These are phyloP conservation scores for Fratercula arctica DNA, from an alignment of 2,797 vertebrate genomes.

Conservation along the genomic window DNA sequence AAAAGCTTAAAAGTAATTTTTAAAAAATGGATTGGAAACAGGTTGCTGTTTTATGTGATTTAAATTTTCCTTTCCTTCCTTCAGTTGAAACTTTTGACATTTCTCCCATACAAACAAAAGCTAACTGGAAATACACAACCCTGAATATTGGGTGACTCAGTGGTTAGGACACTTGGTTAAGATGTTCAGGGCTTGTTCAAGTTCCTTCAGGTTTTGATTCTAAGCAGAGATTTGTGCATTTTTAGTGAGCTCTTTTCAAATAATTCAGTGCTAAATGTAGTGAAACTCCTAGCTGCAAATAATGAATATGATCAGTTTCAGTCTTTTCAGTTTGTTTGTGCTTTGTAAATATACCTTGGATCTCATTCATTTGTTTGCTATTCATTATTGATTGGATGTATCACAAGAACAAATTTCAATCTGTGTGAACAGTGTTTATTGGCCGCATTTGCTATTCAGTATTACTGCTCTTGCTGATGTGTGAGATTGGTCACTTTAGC, in stretches of 20 bases:
- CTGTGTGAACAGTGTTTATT: neutral
- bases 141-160: neutral
- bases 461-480: neutral
- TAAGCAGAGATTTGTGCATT: neutral
- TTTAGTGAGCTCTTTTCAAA: neutral
- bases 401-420: neutral
- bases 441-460: neutral
- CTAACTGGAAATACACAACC: neutral
- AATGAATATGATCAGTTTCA: conserved; percentile 10
- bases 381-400: neutral
- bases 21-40: neutral
- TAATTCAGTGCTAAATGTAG: neutral
- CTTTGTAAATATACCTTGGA: conserved; percentile 17
- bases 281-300: neutral
- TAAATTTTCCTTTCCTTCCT: neutral
- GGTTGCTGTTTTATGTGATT: neutral
- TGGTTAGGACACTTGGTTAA: neutral
- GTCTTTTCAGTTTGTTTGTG: neutral
- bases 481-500: neutral
- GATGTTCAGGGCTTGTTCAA: neutral
- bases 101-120: neutral
- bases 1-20: neutral
- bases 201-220: neutral
- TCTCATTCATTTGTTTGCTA: conserved; percentile 21
- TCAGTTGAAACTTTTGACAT: neutral